Base-by-base conservation (phyloP, 2,797 vertebrate genomes). In the Chloroceryle amazona region DNA sequence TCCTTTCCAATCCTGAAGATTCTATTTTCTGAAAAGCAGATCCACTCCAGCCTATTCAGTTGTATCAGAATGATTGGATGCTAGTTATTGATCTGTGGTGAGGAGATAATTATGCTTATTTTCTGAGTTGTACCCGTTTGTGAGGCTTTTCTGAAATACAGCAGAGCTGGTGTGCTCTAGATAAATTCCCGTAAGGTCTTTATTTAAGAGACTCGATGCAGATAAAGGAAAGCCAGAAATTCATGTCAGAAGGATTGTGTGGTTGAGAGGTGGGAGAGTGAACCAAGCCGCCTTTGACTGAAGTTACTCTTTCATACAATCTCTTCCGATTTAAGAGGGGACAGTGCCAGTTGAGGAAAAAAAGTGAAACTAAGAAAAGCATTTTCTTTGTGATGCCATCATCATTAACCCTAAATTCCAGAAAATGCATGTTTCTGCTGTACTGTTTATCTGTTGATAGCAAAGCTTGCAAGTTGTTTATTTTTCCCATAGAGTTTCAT, bases 21-120 rank as follows among this genome's bases (percentile, higher is more conserved):
- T 37, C 35, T 37, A 37, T 37, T 37, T 37, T 37, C 35, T 37
- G 35, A 37, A 37, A 37, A 82, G 14, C 26, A 58, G 31, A 19
- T 54, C 21, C 7, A 29, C 8, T 52, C 4, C 47, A 46, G 8
- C 25, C 25, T 2, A 1, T 22, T 54, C 22, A 9, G 4, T 71
- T 52, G 13, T 20, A 2, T 19, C 0, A 1, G 51, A 81, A 54
- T 0, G 1, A 51, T 44, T 42, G 57, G 7, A 10, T 0, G 0
- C 51, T 61, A n/a, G 10, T 81, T 6, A 11, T 6, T 54, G 51
- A 26, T 85, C 4, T 41, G 23, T 78, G 35, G 12, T 26, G 9
- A 41, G n/a, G 26, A 46, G 20, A 37, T 13, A 39, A n/a, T 67
- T 2, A 0, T 51, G 21, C 23, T 70, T 0, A 0, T 71, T 63